Base-by-base conservation (phyloP, 1,140 invertebrate species). In the Aphaenogaster rudis region DNA sequence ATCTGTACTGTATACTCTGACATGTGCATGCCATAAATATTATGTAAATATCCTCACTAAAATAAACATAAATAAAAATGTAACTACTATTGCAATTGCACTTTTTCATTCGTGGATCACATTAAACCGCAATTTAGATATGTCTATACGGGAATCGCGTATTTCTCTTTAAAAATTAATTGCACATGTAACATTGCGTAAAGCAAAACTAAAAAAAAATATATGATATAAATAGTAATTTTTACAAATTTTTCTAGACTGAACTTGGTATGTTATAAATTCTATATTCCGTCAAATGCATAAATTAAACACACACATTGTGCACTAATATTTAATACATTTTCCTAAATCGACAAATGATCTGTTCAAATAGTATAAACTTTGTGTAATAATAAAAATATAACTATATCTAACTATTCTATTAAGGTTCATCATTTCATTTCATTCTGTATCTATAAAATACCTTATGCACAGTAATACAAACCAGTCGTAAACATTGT, bases 401-500 rank as follows among this genome's bases (percentile, higher is more conserved):
- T 72, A 71, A 64, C 52, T 85, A 77, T 52, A 8, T 85, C 39
- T 85, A 74, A 50, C 71, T 82, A 82, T 82, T 72, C 81, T 85
- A 76, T 63, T 15, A 7, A 77, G 8, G 4, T 17, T 71, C 1
- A 61, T 50, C 4, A 36, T 84, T 82, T 88, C 50, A 17, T 61
- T 77, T 88, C 50, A 17, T 61, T 77, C 50, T 69, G 42, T 71
- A 57, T 63, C 21, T 21, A 28, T 59, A 66, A 85, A 76, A 48
- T 88, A 88, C 61, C 72, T 79, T 82, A 67, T 86, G 39, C 15
- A 67, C 33, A 59, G 86, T 77, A 90, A 92, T 94, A 96, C 96
- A 96, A 96, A 99, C 99, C 96, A 99, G 96, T 95, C 99, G 96
- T 45, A 99, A 96, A 95, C 99, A 99, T 95, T 99, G 99, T 86